Conservation (phyloP, 2,797 vertebrate species). For the Microchirus variegatus region DNA sequence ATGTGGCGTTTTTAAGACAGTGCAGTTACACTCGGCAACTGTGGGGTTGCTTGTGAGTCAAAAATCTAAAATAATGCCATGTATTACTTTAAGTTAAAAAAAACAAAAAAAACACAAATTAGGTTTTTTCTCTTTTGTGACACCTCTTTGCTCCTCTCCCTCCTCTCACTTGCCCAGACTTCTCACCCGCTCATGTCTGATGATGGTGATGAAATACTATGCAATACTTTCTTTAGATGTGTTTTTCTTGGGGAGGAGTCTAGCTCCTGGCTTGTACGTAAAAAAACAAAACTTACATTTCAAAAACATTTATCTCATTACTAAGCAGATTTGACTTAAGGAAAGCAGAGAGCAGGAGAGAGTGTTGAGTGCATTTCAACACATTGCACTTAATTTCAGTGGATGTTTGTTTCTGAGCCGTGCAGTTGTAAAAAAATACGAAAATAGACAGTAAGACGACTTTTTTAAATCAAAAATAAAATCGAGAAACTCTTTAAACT, state of each 20-base stretch:
- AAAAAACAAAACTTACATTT: conserved; percentile 82
- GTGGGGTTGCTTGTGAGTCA: no score
- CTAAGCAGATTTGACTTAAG: conserved; percentile 81
- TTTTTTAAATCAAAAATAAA: conserved; percentile 53
- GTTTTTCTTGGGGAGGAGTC: conserved; percentile 81
- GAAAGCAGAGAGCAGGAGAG: conserved; percentile 53
- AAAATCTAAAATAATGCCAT: no score
- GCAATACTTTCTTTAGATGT: conserved; percentile 81
- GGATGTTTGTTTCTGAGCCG: conserved; percentile 60
- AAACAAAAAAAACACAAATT: no score
- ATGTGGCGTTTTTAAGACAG: no score
- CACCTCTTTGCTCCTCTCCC: no score
- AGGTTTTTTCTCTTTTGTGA: no score
- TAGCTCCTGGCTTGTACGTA: conserved; percentile 85
- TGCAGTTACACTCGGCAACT: no score
- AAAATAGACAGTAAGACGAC: conserved; percentile 28
- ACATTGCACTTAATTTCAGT: conserved; percentile 66
- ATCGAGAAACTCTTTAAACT: conserved; percentile 37
- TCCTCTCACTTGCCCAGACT: conserved; percentile 78
- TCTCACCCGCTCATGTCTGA: conserved; percentile 84
- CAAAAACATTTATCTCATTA: conserved; percentile 86
- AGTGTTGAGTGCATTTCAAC: conserved; percentile 67
- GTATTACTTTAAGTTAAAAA: no score
- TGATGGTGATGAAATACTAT: conserved; percentile 81
- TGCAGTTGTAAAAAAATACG: background rate